Evolutionary conservation across 2,113 vertebrate genomes (phyloP), one percentile per base, ranked within the genome.

Genomic region (Lycaon pictus): DNA sequence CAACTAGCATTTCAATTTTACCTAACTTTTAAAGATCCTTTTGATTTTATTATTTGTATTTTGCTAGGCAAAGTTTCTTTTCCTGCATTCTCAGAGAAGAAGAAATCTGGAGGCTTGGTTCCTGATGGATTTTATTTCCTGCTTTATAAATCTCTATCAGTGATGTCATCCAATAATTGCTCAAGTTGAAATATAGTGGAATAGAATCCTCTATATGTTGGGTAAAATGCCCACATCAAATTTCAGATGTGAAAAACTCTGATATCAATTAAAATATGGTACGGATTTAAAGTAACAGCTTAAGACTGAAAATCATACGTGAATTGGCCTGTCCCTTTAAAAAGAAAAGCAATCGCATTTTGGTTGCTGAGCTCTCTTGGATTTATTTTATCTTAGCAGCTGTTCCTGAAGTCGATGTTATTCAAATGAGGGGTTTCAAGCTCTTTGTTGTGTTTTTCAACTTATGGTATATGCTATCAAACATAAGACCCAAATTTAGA

Each of bases 371-470:
- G 98, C 97, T 98, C 84, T 88, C 97, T 97, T 98, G 98, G 97
- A 90, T 98, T 95, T 96, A 95, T 98, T 98, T 98, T 98, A 98
- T 98, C 98, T 97, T 80, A 98, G 96, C 98, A 99, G 99, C 98
- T 99, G 98, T 98, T 98, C 95, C 97, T 98, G 93, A 97, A 98
- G 97, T 90, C 29, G 56, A 67, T 92, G 81, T 94, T 98, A 97
- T 98, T 98, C 98, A 98, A 96, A 98, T 95, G 94, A 97, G 93
- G 96, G 72, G 91, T 98, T 98, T 98, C 63, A 88, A 97, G 95
- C 90, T 86, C 98, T 98, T 95, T 87, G 96, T 96, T 97, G 23
- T 98, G 63, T 79, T 96, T 96, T 95, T 86, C 69, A 67, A 55
- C 35, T 92, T 92, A 92, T 95, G 93, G 85, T 81, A 96, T 92